Conservation (phyloP, 1,140 invertebrate genomes). For the Propsilocerus akamusi region DNA sequence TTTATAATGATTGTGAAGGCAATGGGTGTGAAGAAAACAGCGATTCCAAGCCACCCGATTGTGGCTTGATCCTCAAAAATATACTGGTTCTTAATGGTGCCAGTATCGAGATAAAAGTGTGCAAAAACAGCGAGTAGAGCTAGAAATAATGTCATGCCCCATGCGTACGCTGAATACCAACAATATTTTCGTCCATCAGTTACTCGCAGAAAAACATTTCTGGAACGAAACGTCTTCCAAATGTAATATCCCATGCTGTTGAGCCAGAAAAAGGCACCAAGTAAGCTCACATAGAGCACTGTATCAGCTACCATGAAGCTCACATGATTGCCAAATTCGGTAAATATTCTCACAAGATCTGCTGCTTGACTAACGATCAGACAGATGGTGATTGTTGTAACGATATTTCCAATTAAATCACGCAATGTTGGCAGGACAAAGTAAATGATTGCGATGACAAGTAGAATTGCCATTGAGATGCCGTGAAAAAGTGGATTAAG, state of each 20-base stretch:
- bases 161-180: constrained; percentile 63
- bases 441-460: constrained; percentile 60
- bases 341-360: constrained; percentile 56
- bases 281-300: constrained; percentile 46
- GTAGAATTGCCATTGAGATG: constrained; percentile 44
- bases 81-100: constrained; percentile 28
- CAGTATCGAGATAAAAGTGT: constrained; percentile 57
- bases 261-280: constrained; percentile 68
- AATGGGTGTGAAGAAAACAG: constrained; percentile 59
- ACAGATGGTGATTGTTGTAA: constrained; percentile 58
- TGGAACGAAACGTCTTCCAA: constrained; percentile 66
- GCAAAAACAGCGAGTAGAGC: constrained; percentile 53
- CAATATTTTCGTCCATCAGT: constrained; percentile 70
- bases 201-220: constrained; percentile 63
- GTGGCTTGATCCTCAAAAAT: constrained; percentile 40
- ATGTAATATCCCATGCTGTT: constrained; percentile 69
- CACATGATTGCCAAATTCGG: constrained; percentile 55
- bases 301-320: constrained; percentile 64
- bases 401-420: constrained; percentile 65
- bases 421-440: constrained; percentile 65
- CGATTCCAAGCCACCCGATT: constrained; percentile 55
- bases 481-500: constrained; percentile 55
- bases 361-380: constrained; percentile 56
- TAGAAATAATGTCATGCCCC: constrained; percentile 49
- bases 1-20: constrained; percentile 57